These are phyloP conservation scores for Dreissena rostriformis DNA, from an alignment of 1,140 invertebrate species.

Conservation along the genomic window DNA sequence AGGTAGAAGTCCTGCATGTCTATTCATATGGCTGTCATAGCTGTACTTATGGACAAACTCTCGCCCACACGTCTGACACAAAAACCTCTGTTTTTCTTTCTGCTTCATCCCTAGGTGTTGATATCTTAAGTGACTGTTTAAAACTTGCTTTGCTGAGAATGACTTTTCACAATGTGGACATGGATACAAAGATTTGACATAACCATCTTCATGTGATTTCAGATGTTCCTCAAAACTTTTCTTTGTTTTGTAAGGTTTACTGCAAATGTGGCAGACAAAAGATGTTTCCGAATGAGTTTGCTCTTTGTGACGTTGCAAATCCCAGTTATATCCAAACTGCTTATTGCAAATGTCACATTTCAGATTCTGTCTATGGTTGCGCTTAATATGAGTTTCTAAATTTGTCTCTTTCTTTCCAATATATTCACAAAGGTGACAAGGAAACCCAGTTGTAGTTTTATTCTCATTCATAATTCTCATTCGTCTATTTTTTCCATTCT, in stretches of 20 bases:
- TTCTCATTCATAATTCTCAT: constrained; percentile 23
- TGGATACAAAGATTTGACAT: constrained; percentile 69
- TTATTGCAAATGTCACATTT: constrained; percentile 68
- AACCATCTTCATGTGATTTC: constrained; percentile 67
- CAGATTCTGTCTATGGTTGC: constrained; percentile 57
- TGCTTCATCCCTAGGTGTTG: constrained; percentile 73
- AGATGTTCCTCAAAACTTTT: constrained; percentile 67
- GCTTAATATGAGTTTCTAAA: constrained; percentile 40
- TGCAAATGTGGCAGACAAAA: constrained; percentile 72
- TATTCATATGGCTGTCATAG: constrained; percentile 74
- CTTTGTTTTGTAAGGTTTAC: constrained; percentile 69
- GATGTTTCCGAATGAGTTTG: constrained; percentile 61
- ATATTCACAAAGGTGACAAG: constrained; percentile 43
- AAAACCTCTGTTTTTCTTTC: constrained; percentile 59
- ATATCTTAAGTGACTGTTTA: constrained; percentile 72
- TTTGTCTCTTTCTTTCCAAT: constrained; percentile 46
- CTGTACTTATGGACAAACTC: constrained; percentile 75
- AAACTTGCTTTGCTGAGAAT: constrained; percentile 73
- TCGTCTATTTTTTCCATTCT: constrained; percentile 44
- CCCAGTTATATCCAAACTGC: constrained; percentile 68
- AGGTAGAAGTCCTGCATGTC: constrained; percentile 73
- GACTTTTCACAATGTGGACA: constrained; percentile 66
- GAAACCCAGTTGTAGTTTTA: constrained; percentile 35
- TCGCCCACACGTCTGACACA: constrained; percentile 77
- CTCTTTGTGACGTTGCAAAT: constrained; percentile 65